Conservation (phyloP, 2,888 invertebrate genomes). For the Apodemia mormo region DNA sequence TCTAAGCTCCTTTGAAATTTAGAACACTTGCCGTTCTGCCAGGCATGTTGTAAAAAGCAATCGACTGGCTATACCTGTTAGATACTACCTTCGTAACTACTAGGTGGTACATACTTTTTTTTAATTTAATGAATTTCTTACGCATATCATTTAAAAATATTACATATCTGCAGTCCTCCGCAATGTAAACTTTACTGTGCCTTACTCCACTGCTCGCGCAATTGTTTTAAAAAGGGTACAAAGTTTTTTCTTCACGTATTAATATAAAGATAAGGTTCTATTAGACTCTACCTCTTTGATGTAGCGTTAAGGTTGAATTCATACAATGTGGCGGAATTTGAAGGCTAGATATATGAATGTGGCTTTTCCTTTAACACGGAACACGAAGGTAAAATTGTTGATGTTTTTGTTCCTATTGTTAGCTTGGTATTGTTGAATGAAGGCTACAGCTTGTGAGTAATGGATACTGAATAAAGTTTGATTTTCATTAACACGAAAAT, state of each 20-base stretch:
- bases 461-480: neutral
- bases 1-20: too few species aligned
- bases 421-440: slow-evolving; percentile 4
- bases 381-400: slow-evolving; percentile 30
- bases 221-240: too few species aligned
- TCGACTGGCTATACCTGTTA: too few species aligned
- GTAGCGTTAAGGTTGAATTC: slow-evolving; percentile 28
- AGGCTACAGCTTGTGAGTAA: slow-evolving; percentile 10
- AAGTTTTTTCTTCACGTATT: neutral
- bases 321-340: slow-evolving; percentile 39
- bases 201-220: too few species aligned
- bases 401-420: slow-evolving; percentile 18
- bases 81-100: too few species aligned
- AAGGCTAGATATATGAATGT: slow-evolving; percentile 37
- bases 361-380: slow-evolving; percentile 36
- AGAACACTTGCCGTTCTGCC: too few species aligned
- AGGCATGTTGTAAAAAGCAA: too few species aligned
- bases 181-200: too few species aligned
- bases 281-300: neutral
- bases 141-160: too few species aligned
- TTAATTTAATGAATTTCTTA: too few species aligned
- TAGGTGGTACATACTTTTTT: too few species aligned
- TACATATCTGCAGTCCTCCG: too few species aligned
- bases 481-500: neutral
- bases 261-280: neutral